Base-by-base conservation (phyloP, 2,888 invertebrate genomes). In the Chloromyia formosa region DNA sequence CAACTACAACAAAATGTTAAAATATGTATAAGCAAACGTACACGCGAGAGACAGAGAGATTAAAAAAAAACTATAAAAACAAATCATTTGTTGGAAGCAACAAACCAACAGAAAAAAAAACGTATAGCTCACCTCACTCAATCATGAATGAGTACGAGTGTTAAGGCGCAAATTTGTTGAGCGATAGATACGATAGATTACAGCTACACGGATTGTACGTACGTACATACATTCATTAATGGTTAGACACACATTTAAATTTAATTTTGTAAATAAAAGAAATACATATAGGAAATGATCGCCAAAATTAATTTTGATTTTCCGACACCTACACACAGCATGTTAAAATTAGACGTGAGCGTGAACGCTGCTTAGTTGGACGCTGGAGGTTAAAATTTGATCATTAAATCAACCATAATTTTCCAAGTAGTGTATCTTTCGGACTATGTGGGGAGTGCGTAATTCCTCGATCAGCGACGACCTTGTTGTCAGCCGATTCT, bases 111-210 rank as follows among this genome's bases (percentile, higher is more conserved):
- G 27, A 60, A 23, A 60, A 60, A 60, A 22, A 60, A 23, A 22
- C 4, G 27, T 62, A 62, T 4, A 40, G 14, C 18, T 62, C 62
- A 62, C 62, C 62, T 62, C 62, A 62, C 62, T 62, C 18, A 2
- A 62, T 62, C 40, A 62, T 62, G 62, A 62, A 62, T 62, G 62
- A 35, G 22, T 60, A 62, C 27, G 27, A 35, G 27, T 35, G 27
- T 35, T 35, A 35, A 16, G 62, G 40, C 20, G 62, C 40, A 40
- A 62, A 62, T 35, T 35, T 35, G 23, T 62, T 40, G 56, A 40
- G 16, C 12, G 49, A 49, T 49, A 49, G 49, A 35, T 49, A 12
- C 49, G 16, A n/a, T 1, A 49, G 27, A 35, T 35, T 35, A 35
- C 27, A 35, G 3, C 7, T 35, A 35, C 7, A n/a, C 27, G 27